Evolutionary conservation across 2,113 vertebrate genomes (phyloP), one percentile per base, ranked within the genome.

Genomic region (Dinomys branickii): DNA sequence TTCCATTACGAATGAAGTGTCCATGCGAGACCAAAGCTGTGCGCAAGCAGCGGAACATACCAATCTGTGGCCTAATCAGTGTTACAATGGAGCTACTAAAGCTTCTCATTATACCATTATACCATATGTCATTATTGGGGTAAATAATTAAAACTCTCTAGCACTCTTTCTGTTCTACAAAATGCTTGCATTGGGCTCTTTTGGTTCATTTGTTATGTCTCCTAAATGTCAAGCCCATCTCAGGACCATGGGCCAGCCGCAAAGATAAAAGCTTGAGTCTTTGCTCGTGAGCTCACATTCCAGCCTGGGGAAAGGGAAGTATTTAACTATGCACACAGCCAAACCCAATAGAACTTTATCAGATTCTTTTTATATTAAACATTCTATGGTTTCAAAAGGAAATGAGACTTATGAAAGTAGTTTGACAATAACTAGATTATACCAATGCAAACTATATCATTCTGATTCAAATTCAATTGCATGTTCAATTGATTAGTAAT

Each of bases 311-410:
- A 63, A 85, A 24, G 3, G 13, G 35, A 50, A 93, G 7, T 56
- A 9, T 80, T 52, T 63, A 58, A 80, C 33, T 85, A 24, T 3
- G 30, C 24, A 73, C 16, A 30, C 10, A 59, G 38, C 19, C 71
- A 96, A 90, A 56, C 47, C 44, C 52, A 73, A 56, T 38, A 78
- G 41, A 92, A 89, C 17, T 89, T 85, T 71, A 26, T 88, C 30
- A 84, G 44, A 80, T 87, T 82, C 20, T 47, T 71, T 80, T 69
- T 61, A 75, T 80, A 56, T 71, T 77, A 84, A 91, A 91, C 47
- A 91, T 91, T 71, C 75, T 87, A 28, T 94, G 59, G 44, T 52
- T 77, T 88, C 65, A 71, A 35, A 41, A 83, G 67, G 44, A 93
- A 88, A 91, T 35, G 7, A 87, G 11, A 88, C 71, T 69, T 77